Base-by-base conservation (phyloP, 30 jellyfish, hydroid and myxozoan species). In the Cassiopea xamachana region DNA sequence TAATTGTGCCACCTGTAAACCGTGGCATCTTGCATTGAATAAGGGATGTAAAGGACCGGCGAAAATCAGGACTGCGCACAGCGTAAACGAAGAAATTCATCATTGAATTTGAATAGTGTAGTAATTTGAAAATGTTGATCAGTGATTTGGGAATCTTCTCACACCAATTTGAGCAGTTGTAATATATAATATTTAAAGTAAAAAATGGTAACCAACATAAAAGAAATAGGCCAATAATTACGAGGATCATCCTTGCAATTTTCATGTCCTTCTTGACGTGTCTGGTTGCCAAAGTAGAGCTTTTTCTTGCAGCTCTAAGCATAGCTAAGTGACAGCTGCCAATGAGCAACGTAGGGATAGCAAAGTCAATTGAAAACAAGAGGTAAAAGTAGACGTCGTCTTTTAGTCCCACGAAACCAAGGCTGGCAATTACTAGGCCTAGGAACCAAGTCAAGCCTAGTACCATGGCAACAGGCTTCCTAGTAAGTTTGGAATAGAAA, bases 51-150 rank as follows among this genome's bases (percentile, higher is more conserved):
- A 94, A 94, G 5, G 97, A 85, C 4, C 87, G 77, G 48, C 98
- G 90, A 62, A 75, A 94, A 64, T 89, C 97, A 5, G 97, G 98
- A 74, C 98, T 94, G 61, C 98, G 97, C 1, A 71, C 97, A n/a
- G 98, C 98, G 70, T 94, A 94, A 60, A 94, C 98, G 45, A 82
- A 79, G 75, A 94, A 89, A 83, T 94, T 94, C 98, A 94, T 94
- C 98, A 94, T 94, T n/a, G 96, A 82, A 87, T 94, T 94, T 19
- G 97, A 61, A 69, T 89, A 89, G 77, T 91, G 98, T 60, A 94
- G 69, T 7, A 92, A 79, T 64, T 89, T 89, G 60, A 91, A 49
- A 27, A 94, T 50, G 43, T 50, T 49, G 76, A 68, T 74, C n/a
- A 85, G 60, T 46, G 81, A 58, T 0, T 48, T 46, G 7, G 94